phyloP scores from a whole-genome alignment of 2,888 invertebrate genomes.

The Nomada hirtipes region DNA sequence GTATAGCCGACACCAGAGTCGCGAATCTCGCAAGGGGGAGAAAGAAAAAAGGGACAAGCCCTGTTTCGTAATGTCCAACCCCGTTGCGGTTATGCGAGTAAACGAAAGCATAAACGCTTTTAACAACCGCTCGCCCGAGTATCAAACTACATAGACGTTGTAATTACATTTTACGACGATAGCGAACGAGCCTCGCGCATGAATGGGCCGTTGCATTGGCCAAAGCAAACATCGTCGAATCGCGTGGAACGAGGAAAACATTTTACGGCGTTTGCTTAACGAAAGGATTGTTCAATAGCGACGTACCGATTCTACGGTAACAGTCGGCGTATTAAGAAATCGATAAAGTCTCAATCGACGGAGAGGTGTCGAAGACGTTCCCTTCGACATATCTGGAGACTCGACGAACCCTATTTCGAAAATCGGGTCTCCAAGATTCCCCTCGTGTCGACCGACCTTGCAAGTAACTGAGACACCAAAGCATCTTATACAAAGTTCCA shows the following conservation, averaged over 20 bases:
- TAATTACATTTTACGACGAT: conserved; percentile 45
- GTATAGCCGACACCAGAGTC: conserved; percentile 21
- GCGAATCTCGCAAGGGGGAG: not conserved
- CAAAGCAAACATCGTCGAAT: conserved; percentile 23
- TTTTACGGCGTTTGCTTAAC: conserved; percentile 1
- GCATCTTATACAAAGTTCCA: not conserved
- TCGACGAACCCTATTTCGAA: no score
- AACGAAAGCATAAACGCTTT: conserved; percentile 30
- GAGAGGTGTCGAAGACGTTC: no score
- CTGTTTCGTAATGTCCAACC: conserved; percentile 11
- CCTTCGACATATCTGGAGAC: no score
- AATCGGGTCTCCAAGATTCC: no score
- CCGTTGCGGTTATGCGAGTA: conserved; percentile 23
- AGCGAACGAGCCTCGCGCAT: conserved; percentile 3
- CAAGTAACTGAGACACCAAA: no score
- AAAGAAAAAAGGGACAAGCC: not conserved
- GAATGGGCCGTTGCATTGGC: not conserved
- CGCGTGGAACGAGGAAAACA: conserved; percentile 1
- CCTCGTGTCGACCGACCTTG: no score
- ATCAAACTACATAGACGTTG: conserved; percentile 43
- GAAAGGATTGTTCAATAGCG: not conserved
- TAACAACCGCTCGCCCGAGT: conserved; percentile 26
- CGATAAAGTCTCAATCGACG: no score
- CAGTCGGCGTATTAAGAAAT: no score
- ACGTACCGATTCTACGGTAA: no score